These are phyloP conservation scores for Maccullochella peelii DNA, from an alignment of 2,113 vertebrate genomes.

Conservation along the genomic window DNA sequence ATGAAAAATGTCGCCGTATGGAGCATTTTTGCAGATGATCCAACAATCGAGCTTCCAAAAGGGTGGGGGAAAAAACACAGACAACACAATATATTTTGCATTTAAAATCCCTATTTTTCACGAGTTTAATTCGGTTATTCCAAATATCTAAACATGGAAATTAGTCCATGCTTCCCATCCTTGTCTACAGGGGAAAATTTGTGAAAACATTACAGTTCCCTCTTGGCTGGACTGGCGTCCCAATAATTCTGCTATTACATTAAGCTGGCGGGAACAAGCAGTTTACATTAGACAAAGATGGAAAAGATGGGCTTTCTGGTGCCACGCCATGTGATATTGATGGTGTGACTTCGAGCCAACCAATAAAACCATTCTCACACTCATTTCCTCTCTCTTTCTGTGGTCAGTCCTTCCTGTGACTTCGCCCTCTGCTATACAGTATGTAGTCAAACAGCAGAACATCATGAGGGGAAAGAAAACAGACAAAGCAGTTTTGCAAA, in stretches of 20 bases:
- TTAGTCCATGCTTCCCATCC: neutral
- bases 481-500: conserved; percentile 13
- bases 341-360: conserved; percentile 28
- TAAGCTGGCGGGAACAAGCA: conserved; percentile 28
- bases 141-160: conserved; percentile 13
- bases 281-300: conserved; percentile 39
- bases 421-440: neutral
- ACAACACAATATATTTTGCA: conserved; percentile 15
- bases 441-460: neutral
- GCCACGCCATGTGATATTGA: conserved; percentile 21
- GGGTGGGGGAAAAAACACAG: neutral
- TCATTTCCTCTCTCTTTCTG: conserved; percentile 25
- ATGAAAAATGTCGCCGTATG: conserved; percentile 33
- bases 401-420: conserved; percentile 9
- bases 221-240: conserved; percentile 1
- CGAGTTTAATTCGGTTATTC: conserved; percentile 4
- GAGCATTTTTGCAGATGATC: conserved; percentile 45
- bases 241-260: conserved; percentile 38
- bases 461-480: conserved; percentile 17
- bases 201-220: conserved; percentile 5
- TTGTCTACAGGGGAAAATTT: neutral
- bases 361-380: conserved; percentile 11
- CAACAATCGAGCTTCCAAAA: conserved; percentile 34
- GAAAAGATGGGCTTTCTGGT: conserved; percentile 34
- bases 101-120: conserved; percentile 25